Conservation (phyloP, 2,888 invertebrate genomes). For the Molanna angustata region DNA sequence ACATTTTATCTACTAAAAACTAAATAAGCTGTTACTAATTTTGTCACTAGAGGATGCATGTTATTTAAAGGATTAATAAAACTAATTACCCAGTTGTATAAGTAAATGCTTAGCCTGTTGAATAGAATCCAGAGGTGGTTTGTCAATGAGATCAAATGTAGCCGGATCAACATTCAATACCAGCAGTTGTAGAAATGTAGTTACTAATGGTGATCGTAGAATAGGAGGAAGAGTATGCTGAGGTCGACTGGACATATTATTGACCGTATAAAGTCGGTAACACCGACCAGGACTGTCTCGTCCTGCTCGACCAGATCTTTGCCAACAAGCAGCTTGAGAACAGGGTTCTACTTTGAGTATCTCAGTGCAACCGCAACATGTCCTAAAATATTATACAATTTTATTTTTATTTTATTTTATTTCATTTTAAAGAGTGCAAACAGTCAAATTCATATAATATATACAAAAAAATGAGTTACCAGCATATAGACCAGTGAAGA, state of each 20-base stretch:
- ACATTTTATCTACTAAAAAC: no score
- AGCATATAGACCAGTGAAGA: no score
- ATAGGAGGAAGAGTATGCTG: conserved; percentile 85
- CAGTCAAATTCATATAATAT: no score
- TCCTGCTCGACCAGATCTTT: conserved; percentile 90
- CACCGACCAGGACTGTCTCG: conserved; percentile 82
- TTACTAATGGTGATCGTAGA: conserved; percentile 58
- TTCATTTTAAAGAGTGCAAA: no score
- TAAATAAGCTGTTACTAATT: no score
- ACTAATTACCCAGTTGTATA: conserved; percentile 55
- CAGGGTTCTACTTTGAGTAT: conserved; percentile 75
- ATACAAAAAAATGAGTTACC: no score
- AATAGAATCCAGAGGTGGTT: conserved; percentile 72
- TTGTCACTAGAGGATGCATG: no score
- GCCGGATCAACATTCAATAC: conserved; percentile 79
- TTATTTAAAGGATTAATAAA: no score
- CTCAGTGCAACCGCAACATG: conserved; percentile 78
- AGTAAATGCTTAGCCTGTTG: conserved; percentile 62
- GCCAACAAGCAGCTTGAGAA: conserved; percentile 91
- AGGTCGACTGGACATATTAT: conserved; percentile 69
- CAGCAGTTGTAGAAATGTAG: conserved; percentile 78
- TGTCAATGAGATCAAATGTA: conserved; percentile 88
- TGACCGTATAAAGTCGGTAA: conserved; percentile 81
- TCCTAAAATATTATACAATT: conserved; percentile 52
- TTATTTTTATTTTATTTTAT: no score